A percentile compares a stretch with the other conserved stretches of the same genome.
Conservation (phyloP, 1,140 invertebrate species). For the Bombus consobrinus region DNA sequence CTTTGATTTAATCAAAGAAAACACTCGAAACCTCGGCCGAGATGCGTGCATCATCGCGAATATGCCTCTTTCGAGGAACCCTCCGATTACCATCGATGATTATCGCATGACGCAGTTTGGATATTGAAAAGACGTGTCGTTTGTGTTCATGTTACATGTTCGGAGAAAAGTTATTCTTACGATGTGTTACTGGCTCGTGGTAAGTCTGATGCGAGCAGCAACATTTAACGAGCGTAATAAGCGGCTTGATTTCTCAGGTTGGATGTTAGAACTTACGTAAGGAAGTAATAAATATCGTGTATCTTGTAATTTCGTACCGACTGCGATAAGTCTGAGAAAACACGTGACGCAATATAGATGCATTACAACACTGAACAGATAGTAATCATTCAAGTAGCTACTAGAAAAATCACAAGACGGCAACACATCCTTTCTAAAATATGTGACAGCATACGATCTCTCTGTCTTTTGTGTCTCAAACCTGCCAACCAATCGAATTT, state of each 20-base stretch:
- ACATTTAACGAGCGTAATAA: background rate
- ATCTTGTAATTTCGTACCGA: too few species aligned
- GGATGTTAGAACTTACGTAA: too few species aligned
- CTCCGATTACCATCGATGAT: background rate
- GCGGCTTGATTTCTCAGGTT: background rate
- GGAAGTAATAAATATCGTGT: too few species aligned
- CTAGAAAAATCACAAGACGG: too few species aligned
- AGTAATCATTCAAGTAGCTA: too few species aligned
- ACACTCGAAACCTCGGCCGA: slow-evolving; percentile 21
- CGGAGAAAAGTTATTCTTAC: background rate
- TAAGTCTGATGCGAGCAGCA: background rate
- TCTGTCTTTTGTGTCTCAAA: too few species aligned
- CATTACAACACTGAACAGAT: too few species aligned
- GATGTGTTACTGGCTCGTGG: background rate
- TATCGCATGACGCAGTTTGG: background rate
- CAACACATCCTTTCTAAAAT: too few species aligned
- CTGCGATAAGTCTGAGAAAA: too few species aligned
- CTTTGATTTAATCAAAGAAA: slow-evolving; percentile 62
- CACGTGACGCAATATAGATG: too few species aligned
- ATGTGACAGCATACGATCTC: too few species aligned
- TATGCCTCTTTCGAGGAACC: background rate
- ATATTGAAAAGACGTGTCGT: background rate
- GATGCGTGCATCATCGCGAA: background rate
- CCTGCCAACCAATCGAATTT: too few species aligned
- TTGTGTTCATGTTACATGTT: background rate